Evolutionary conservation across 2,888 invertebrate genomes (phyloP).

Genomic region (Eurytoma californica): DNA sequence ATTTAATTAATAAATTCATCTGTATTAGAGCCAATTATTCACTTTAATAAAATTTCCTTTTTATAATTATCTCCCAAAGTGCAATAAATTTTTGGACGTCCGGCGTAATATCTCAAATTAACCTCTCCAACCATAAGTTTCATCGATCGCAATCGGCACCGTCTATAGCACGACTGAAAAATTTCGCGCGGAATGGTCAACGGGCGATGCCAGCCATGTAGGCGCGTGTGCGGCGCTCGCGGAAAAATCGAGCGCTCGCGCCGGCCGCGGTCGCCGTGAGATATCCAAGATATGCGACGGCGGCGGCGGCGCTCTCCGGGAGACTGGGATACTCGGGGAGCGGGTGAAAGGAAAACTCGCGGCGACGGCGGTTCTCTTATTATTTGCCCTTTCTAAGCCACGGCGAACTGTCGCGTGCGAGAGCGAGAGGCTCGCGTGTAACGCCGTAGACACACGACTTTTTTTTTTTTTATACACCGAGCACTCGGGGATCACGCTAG

Average conservation of each 20-base stretch:
- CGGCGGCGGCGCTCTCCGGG: neutral
- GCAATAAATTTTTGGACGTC: too few species aligned
- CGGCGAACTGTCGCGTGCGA: slow-evolving; percentile 2
- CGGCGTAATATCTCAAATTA: too few species aligned
- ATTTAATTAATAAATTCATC: too few species aligned
- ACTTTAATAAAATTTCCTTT: too few species aligned
- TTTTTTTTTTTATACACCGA: slow-evolving; percentile 13
- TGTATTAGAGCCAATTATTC: too few species aligned
- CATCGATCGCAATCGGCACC: too few species aligned
- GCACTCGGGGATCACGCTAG: neutral
- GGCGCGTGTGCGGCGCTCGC: neutral
- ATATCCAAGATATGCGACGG: slow-evolving; percentile 48
- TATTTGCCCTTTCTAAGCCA: slow-evolving; percentile 51
- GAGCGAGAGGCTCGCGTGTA: slow-evolving; percentile 31
- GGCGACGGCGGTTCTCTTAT: slow-evolving; percentile 20
- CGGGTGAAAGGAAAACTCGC: slow-evolving; percentile 53
- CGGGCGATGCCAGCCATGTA: too few species aligned
- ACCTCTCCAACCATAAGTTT: too few species aligned
- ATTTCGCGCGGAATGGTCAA: too few species aligned
- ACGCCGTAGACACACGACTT: slow-evolving; percentile 19
- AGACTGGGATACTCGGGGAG: slow-evolving; percentile 38
- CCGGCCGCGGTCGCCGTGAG: neutral
- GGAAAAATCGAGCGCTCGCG: slow-evolving; percentile 19
- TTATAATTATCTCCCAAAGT: too few species aligned
- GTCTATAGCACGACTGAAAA: too few species aligned